These are phyloP conservation scores for Dastarcus helophoroides DNA, from an alignment of 2,888 invertebrate genomes.

Conservation along the genomic window DNA sequence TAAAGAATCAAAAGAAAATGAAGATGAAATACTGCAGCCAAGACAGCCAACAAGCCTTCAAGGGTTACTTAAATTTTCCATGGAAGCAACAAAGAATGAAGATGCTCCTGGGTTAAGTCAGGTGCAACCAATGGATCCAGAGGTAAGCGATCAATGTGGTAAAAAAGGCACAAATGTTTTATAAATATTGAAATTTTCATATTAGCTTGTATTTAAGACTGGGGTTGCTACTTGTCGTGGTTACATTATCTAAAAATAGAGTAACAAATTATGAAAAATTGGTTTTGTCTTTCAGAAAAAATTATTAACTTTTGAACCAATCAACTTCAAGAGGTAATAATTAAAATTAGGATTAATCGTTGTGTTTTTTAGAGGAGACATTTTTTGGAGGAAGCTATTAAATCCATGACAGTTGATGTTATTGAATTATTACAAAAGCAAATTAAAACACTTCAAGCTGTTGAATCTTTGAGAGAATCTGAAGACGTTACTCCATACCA, in stretches of 20 bases:
- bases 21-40: conserved; percentile 20
- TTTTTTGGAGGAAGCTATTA: conserved; percentile 62
- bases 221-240: too few relatives aligned
- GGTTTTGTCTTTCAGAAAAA: too few relatives aligned
- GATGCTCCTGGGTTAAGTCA: conserved; percentile 42
- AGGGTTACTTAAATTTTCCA: conserved; percentile 56
- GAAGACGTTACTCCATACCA: conserved; percentile 47
- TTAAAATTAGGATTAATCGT: background rate
- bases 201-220: too few relatives aligned
- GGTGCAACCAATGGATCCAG: conserved; percentile 50
- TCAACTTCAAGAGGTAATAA: background rate
- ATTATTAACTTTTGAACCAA: background rate
- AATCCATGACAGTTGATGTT: conserved; percentile 58
- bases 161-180: too few relatives aligned
- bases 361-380: conserved; percentile 45
- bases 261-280: too few relatives aligned
- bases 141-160: conserved; percentile 44
- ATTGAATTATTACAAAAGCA: conserved; percentile 52
- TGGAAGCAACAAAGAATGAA: conserved; percentile 53
- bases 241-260: too few relatives aligned
- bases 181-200: too few relatives aligned
- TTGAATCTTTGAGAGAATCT: conserved; percentile 37
- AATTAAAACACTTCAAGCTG: conserved; percentile 45
- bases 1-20: background rate
- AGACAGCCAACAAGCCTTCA: conserved; percentile 32